Evolutionary conservation across 2,888 invertebrate genomes (phyloP).

Genomic region (Caenorhabditis virilis): DNA sequence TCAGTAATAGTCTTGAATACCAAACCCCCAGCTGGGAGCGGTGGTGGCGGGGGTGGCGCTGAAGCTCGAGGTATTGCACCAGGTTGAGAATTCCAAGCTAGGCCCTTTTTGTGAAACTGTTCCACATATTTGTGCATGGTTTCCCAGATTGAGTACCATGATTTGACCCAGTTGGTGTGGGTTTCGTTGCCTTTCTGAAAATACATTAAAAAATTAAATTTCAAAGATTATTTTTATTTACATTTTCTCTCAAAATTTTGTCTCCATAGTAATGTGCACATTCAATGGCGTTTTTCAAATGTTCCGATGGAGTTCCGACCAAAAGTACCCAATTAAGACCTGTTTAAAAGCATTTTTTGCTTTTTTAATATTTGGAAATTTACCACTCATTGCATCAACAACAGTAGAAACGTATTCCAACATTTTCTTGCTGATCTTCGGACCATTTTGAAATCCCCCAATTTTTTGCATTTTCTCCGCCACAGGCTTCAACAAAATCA

Average conservation of each 20-base stretch:
- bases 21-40: constrained; percentile 10
- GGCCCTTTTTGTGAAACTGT: constrained; percentile 92
- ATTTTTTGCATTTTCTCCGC: not conserved
- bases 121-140: constrained; percentile 89
- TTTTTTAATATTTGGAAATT: too few species aligned
- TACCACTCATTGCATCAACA: not conserved
- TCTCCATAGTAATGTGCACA: not conserved
- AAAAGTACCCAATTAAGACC: not conserved
- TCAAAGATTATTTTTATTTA: not conserved
- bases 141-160: constrained; percentile 84
- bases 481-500: not conserved
- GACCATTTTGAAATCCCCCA: not conserved
- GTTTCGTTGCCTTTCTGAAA: too few species aligned
- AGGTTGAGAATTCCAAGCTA: constrained; percentile 80
- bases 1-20: constrained; percentile 37
- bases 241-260: not conserved
- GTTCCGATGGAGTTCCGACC: not conserved
- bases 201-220: too few species aligned
- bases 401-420: not conserved
- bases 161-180: constrained; percentile 91
- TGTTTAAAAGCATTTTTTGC: too few species aligned
- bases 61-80: constrained; percentile 10
- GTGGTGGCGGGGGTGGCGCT: constrained; percentile 25
- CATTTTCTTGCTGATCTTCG: too few species aligned
- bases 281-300: not conserved